Conservation (phyloP, 1,140 invertebrate genomes). For the Solenopsis fugax region DNA sequence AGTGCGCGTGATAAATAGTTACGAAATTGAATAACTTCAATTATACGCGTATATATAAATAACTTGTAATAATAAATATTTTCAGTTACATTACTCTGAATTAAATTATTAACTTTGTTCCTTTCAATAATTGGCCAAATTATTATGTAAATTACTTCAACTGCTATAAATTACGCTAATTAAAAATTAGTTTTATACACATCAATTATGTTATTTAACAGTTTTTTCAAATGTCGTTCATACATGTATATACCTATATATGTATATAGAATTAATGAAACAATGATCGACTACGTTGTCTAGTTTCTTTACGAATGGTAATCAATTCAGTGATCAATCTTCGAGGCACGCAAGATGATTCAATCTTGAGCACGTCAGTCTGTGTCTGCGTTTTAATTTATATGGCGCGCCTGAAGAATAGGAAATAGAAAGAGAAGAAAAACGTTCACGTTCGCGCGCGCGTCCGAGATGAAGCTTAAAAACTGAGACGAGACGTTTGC, state of each 20-base stretch:
- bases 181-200: background rate
- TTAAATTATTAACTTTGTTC: conserved; percentile 1
- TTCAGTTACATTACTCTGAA: background rate
- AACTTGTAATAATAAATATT: conserved; percentile 9
- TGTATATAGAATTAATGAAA: conserved; percentile 19
- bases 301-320: background rate
- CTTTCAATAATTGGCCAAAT: conserved; percentile 11
- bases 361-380: conserved; percentile 11
- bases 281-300: background rate
- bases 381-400: conserved; percentile 44
- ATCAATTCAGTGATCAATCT: conserved; percentile 23
- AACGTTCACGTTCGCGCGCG: background rate
- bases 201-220: background rate
- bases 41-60: conserved; percentile 12
- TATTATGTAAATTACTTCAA: background rate
- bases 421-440: background rate
- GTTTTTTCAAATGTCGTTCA: background rate
- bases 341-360: background rate
- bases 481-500: conserved; percentile 1
- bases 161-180: conserved; percentile 1
- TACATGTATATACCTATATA: background rate
- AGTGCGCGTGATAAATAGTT: background rate
- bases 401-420: background rate
- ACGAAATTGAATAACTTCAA: conserved; percentile 21
- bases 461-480: conserved; percentile 10